Conservation (phyloP, 2,797 vertebrate species). For the Squalus acanthias region DNA sequence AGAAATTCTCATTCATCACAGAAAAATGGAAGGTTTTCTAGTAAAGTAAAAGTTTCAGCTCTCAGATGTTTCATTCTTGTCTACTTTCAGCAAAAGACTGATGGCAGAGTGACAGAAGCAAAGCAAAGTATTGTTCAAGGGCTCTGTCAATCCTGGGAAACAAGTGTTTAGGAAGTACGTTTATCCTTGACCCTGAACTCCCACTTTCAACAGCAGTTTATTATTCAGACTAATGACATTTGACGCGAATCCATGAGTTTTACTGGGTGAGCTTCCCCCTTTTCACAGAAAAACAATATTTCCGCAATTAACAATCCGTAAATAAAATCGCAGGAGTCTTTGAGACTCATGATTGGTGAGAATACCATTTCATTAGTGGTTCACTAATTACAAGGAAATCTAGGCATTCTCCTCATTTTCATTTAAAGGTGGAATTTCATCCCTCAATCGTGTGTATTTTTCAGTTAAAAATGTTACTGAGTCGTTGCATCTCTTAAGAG, state of each 20-base stretch:
- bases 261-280: background rate
- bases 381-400: background rate
- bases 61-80: background rate
- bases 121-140: slow-evolving; percentile 46
- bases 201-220: background rate
- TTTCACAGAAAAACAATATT: background rate
- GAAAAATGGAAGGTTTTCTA: background rate
- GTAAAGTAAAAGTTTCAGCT: slow-evolving; percentile 7
- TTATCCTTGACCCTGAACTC: slow-evolving; percentile 41
- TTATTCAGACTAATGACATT: slow-evolving; percentile 16
- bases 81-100: background rate
- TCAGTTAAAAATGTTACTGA: background rate
- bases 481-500: no score
- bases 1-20: background rate
- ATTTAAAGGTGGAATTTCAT: background rate
- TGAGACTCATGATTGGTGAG: background rate
- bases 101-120: slow-evolving; percentile 52
- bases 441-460: background rate
- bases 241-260: background rate
- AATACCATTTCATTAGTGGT: background rate
- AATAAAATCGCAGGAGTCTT: background rate
- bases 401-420: background rate
- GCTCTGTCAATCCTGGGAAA: slow-evolving; percentile 56
- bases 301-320: background rate
- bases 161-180: slow-evolving; percentile 57